These are phyloP conservation scores for Euproctis similis DNA, from an alignment of 2,888 invertebrate species.

Conservation along the genomic window DNA sequence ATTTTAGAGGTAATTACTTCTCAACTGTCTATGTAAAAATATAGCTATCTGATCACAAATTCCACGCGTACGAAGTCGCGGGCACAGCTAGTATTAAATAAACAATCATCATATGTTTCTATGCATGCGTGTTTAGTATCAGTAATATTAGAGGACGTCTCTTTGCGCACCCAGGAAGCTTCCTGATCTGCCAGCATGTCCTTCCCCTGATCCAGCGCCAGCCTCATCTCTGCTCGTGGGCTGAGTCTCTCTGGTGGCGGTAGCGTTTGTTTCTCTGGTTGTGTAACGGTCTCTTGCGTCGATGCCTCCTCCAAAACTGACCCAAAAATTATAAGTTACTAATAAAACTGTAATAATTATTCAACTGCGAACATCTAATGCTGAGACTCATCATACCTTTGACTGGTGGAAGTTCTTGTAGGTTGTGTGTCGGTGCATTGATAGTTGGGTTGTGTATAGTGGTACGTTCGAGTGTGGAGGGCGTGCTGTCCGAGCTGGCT, in stretches of 20 bases:
- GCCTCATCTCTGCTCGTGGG: conserved; percentile 80
- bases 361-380: too few relatives aligned
- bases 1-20: too few relatives aligned
- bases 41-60: too few relatives aligned
- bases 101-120: too few relatives aligned
- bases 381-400: too few relatives aligned
- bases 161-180: conserved; percentile 55
- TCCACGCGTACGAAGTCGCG: too few relatives aligned
- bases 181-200: conserved; percentile 73
- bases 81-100: too few relatives aligned
- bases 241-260: conserved; percentile 70
- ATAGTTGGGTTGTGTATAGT: conserved; percentile 65
- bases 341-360: neutral
- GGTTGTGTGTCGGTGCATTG: conserved; percentile 33
- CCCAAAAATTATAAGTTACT: too few relatives aligned
- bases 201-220: conserved; percentile 75
- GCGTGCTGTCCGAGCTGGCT: conserved; percentile 77
- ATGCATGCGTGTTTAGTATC: too few relatives aligned
- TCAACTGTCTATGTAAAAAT: too few relatives aligned
- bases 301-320: conserved; percentile 61
- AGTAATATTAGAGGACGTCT: too few relatives aligned
- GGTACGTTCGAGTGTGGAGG: conserved; percentile 76
- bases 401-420: conserved; percentile 6
- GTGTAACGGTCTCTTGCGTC: conserved; percentile 47
- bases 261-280: conserved; percentile 44